Percentiles rank a stretch among this genome's conserved stretches.
phyloP scores from a whole-genome alignment of 53 echinoderm and acorn worm species.

The Arbacia lixula region DNA sequence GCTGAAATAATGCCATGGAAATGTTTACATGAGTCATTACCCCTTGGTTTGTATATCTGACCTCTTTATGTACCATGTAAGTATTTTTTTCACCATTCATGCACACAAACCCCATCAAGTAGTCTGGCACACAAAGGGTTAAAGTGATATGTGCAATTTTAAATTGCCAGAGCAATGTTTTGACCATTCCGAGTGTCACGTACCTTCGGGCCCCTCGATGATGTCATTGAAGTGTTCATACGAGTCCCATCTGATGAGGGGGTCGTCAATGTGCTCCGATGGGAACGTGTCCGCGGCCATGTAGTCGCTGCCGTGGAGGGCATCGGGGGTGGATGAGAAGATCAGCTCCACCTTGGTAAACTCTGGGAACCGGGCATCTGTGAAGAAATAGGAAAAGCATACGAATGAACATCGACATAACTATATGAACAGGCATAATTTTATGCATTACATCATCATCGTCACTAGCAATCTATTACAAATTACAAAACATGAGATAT shows the following conservation, averaged over 20 bases:
- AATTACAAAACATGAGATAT: too few species aligned
- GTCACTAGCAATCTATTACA: too few species aligned
- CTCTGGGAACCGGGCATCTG: constrained; percentile 89
- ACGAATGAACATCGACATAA: too few species aligned
- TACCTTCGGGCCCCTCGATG: constrained; percentile 75
- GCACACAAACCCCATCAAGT: too few species aligned
- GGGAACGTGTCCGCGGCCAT: constrained; percentile 79
- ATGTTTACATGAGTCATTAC: too few species aligned
- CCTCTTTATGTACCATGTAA: too few species aligned
- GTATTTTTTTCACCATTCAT: too few species aligned
- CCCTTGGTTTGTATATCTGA: too few species aligned
- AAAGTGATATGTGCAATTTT: neutral
- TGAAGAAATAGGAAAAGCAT: neutral
- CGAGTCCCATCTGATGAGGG: constrained; percentile 90
- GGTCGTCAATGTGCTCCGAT: constrained; percentile 80
- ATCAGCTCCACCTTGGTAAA: constrained; percentile 96
- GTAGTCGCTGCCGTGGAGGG: constrained; percentile 83
- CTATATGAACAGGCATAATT: too few species aligned
- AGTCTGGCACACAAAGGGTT: too few species aligned
- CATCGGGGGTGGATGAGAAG: constrained; percentile 80
- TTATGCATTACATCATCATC: too few species aligned
- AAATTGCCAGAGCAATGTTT: neutral
- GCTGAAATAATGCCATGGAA: too few species aligned
- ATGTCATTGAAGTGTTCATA: constrained; percentile 88
- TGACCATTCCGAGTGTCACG: neutral